A percentile compares a stretch with the other conserved stretches of the same genome.
Evolutionary conservation across 1,140 invertebrate genomes (phyloP).

Genomic region (Drosophila subobscura): DNA sequence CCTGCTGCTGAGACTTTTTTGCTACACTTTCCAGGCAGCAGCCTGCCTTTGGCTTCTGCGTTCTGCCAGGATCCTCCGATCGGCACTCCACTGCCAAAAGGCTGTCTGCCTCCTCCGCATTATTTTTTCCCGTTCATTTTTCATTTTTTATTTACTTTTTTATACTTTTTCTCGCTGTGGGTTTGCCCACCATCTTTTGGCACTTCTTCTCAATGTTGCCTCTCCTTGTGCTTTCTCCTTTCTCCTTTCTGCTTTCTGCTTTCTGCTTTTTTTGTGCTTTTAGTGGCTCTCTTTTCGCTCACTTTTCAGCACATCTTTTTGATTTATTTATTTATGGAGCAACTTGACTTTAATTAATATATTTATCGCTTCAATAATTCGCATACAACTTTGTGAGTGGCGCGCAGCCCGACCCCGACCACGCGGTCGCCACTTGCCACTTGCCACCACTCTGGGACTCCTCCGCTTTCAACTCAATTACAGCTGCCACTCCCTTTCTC

Average conservation of each 20-base stretch:
- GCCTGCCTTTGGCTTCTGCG: too few relatives aligned
- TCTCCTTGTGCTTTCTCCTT: not conserved
- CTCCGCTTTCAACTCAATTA: conserved; percentile 43
- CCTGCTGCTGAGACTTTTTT: too few relatives aligned
- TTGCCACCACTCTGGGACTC: not conserved
- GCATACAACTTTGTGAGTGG: conserved; percentile 60
- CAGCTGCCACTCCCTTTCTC: conserved; percentile 9
- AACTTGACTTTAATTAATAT: conserved; percentile 81
- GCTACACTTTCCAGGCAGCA: too few relatives aligned
- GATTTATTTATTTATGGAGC: conserved; percentile 68
- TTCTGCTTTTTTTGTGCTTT: conserved; percentile 6
- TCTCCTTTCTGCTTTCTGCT: not conserved
- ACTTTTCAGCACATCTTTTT: conserved; percentile 66
- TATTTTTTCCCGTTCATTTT: not conserved
- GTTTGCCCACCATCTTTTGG: too few relatives aligned
- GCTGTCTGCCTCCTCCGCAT: too few relatives aligned
- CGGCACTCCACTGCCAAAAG: too few relatives aligned
- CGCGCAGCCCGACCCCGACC: too few relatives aligned
- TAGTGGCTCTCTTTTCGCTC: conserved; percentile 30
- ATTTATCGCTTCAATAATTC: conserved; percentile 80
- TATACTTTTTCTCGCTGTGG: not conserved
- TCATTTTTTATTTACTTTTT: not conserved
- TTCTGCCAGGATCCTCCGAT: too few relatives aligned
- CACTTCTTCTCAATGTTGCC: conserved; percentile 6
- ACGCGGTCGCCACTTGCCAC: too few relatives aligned